Percentiles rank a stretch among this genome's conserved stretches.
phyloP scores from a whole-genome alignment of 1,140 invertebrate genomes.

The Drosophila yakuba region DNA sequence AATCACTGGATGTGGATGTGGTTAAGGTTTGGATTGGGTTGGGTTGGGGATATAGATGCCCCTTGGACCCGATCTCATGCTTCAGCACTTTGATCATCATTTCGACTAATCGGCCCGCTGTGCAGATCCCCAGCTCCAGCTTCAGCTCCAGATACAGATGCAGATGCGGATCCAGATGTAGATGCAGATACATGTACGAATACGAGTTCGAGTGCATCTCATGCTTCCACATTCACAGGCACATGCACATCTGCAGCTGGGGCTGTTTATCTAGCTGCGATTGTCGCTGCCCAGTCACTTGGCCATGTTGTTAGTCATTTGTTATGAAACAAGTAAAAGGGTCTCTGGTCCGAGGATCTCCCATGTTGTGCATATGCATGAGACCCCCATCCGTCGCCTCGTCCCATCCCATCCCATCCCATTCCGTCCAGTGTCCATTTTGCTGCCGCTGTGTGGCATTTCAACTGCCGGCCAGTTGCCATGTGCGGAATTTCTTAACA shows the following conservation, averaged over 20 bases:
- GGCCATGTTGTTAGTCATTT: conserved; percentile 80
- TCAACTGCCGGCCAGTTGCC: conserved; percentile 59
- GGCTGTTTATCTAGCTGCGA: conserved; percentile 72
- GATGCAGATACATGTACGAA: conserved; percentile 49
- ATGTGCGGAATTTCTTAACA: conserved; percentile 77
- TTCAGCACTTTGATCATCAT: conserved; percentile 78
- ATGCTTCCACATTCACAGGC: conserved; percentile 37
- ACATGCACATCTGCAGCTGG: conserved; percentile 53
- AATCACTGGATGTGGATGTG: conserved; percentile 57
- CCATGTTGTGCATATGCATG: conserved; percentile 70
- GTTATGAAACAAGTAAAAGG: conserved; percentile 76
- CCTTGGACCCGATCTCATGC: conserved; percentile 22
- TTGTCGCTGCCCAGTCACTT: conserved; percentile 57
- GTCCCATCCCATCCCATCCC: background rate
- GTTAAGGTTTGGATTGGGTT: background rate
- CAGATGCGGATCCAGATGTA: conserved; percentile 1
- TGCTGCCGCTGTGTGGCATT: conserved; percentile 72
- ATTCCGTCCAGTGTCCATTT: background rate
- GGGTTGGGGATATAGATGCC: background rate
- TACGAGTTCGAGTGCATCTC: conserved; percentile 17
- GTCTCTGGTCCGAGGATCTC: conserved; percentile 47
- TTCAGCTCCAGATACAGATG: conserved; percentile 11
- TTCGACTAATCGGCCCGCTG: conserved; percentile 77
- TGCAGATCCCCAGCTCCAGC: conserved; percentile 55
- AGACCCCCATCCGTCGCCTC: conserved; percentile 15